Evolutionary conservation across 2,797 vertebrate species (phyloP), one percentile per base, ranked within the genome.

Genomic region (Acipenser transmontanus): DNA sequence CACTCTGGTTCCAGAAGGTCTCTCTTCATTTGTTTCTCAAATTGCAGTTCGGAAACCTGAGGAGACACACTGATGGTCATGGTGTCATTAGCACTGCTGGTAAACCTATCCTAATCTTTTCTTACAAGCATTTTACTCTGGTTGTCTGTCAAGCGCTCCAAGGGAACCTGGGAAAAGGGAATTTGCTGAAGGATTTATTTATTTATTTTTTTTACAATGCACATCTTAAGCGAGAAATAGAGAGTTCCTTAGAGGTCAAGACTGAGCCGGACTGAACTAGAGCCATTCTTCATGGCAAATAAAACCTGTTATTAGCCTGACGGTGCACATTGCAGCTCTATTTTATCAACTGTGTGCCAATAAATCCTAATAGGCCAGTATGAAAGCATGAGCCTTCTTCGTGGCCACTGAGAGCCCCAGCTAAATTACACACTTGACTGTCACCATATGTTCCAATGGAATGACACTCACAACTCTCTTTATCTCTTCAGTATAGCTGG

Each of bases 51-150:
- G 69, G 78, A 75, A 76, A 80, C 62, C 49, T 11, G 17, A 75
- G 74, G 69, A 49, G 72, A 72, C 74, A 76, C 73, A 76, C 73
- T 79, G 68, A 60, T 69, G 69, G 62, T 76, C 72, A 48, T 67
- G 65, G 72, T 72, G 47, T 62, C 56, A 59, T 69, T 71, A 61
- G 50, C 49, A 13, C 65, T 65, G 71, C 65, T 50, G 69, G 70
- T 74, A 78, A 34, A 34, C 34, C 34, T 34, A 80, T 66, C 54
- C 71, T 68, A 71, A 65, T 72, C 73, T 66, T 57, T 75, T 76
- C 63, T 76, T 52, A 14, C 70, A 70, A 69, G 50, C 70, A 68
- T 70, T 72, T 71, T 63, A 11, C 7, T 9, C 65, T 67, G 71
- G 69, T 70, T 47, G 70, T 61, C 69, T 70, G 34, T 72, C 69